A percentile compares a stretch with the other conserved stretches of the same genome.
Conservation (phyloP, 2,113 vertebrate genomes). For the Tragelaphus strepsiceros region DNA sequence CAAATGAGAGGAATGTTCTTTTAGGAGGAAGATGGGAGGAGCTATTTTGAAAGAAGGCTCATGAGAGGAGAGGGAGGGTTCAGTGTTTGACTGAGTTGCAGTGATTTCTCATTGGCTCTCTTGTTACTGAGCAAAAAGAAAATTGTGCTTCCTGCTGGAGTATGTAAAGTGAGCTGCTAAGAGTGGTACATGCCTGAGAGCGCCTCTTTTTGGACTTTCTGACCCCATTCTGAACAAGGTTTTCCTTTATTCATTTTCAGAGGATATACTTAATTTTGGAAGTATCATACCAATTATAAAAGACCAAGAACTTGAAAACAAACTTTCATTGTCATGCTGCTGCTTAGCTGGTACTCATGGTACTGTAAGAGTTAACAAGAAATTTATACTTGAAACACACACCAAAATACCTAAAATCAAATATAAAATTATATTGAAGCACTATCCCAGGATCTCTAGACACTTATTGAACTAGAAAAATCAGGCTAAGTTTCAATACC, state of each 20-base stretch:
- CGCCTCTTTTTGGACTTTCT: neutral
- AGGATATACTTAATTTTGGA: neutral
- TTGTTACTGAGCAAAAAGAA: neutral
- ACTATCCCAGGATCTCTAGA: neutral
- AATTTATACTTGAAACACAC: neutral
- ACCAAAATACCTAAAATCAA: neutral
- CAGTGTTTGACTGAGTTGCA: neutral
- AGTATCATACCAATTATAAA: neutral
- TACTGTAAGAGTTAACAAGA: neutral
- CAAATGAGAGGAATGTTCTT: neutral
- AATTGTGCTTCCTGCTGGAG: neutral
- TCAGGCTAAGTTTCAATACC: neutral
- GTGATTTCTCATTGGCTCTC: neutral
- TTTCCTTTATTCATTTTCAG: neutral
- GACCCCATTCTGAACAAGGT: neutral
- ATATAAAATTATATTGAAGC: neutral
- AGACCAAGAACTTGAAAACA: neutral
- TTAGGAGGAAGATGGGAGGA: neutral
- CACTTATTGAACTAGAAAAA: slow-evolving; percentile 26
- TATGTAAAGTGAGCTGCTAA: neutral
- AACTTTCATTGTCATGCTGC: neutral
- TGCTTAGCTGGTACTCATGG: neutral
- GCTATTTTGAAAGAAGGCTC: neutral
- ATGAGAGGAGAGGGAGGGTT: neutral
- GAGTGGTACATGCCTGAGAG: neutral